phyloP scores from a whole-genome alignment of 2,113 vertebrate species.

The Sylvilagus bachmani region DNA sequence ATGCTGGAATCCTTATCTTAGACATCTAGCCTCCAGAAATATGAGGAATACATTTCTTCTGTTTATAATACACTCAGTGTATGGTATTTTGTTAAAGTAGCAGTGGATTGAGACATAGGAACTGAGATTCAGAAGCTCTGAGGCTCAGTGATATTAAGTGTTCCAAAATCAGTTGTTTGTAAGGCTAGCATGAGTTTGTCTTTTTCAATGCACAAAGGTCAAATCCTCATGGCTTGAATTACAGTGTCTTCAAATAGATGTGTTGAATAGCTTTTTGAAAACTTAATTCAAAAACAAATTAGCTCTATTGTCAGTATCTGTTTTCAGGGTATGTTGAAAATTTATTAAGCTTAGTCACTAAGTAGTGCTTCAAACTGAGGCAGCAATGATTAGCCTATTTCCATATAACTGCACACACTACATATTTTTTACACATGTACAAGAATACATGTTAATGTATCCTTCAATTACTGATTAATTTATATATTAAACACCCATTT shows the following conservation, averaged over 20 bases:
- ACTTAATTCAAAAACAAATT: background rate
- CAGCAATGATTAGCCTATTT: background rate
- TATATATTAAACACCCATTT: background rate
- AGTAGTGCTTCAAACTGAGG: background rate
- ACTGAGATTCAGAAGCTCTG: background rate
- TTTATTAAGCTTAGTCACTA: constrained; percentile 36
- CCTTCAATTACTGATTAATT: background rate
- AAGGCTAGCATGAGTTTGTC: background rate
- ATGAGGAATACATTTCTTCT: background rate
- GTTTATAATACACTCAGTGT: background rate
- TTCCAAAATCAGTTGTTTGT: background rate
- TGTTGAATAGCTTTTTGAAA: constrained; percentile 12
- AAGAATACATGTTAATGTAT: background rate
- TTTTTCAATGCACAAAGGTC: background rate
- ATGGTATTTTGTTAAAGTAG: background rate
- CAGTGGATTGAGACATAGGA: background rate
- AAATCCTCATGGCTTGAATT: background rate
- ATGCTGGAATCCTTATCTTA: background rate
- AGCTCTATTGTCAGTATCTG: background rate
- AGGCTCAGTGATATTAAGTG: background rate
- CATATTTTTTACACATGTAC: background rate
- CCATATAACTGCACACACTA: background rate
- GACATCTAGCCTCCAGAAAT: background rate
- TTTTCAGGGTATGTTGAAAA: background rate
- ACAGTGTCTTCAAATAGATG: background rate